Conservation (phyloP, 2,113 vertebrate genomes). For the Melospiza georgiana region DNA sequence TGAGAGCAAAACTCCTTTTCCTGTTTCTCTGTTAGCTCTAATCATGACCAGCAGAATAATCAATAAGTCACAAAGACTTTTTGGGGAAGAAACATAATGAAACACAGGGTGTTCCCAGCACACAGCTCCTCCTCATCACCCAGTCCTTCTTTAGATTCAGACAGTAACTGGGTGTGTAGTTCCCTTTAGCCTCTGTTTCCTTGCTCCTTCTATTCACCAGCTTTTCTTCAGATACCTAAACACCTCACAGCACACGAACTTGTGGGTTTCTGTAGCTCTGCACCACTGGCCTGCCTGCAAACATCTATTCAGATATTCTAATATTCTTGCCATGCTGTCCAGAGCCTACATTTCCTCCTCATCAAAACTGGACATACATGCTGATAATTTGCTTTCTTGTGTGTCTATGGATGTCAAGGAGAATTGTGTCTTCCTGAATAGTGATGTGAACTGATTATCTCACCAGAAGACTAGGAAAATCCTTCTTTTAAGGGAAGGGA, state of each 20-base stretch:
- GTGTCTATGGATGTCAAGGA: background rate
- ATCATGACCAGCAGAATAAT: background rate
- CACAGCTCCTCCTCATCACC: background rate
- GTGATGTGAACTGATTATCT: background rate
- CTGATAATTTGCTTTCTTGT: background rate
- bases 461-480: background rate
- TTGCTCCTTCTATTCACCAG: background rate
- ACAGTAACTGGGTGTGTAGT: background rate
- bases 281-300: background rate
- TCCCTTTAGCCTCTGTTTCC: background rate
- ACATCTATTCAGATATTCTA: background rate
- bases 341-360: background rate
- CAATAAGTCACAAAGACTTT: background rate
- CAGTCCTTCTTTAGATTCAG: background rate
- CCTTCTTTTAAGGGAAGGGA: background rate
- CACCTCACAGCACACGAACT: background rate
- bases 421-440: background rate
- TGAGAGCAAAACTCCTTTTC: background rate
- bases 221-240: background rate
- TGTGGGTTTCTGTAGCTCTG: background rate
- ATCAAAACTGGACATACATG: background rate
- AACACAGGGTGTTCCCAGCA: background rate
- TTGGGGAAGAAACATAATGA: background rate
- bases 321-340: background rate
- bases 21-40: background rate